Evolutionary conservation across 2,888 invertebrate species (phyloP), one percentile per base, ranked within the genome.

Genomic region (Trilocha varians): DNA sequence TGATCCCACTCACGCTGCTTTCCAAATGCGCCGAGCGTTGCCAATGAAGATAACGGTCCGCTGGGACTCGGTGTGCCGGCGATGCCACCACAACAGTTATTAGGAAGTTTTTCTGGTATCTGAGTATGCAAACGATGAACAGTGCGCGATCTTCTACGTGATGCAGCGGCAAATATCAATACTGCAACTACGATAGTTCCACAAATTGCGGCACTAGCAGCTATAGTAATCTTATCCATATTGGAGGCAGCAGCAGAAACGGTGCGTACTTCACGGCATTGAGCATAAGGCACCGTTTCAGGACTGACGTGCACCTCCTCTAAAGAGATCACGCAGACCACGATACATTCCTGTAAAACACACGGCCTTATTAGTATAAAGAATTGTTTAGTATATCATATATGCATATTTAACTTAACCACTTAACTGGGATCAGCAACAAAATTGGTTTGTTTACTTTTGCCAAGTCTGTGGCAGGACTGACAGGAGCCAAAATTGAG

Each of bases 141-240:
- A 65, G 94, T 93, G 53, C 92, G 88, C 6, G 93, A 91, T 44
- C 94, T 88, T 49, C 94, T 89, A 47, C 92, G 89, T 54, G 94
- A 94, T 15, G 96, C 95, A 38, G 95, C 94, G 41, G 96, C 92
- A 74, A 97, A 96, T 52, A 96, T 91, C 54, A 96, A 91, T 43
- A 96, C 95, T 0, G 96, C 96, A 36, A 96, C 91, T 45, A 96
- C 93, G 57, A 97, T 95, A 34, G 96, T 96, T 34, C 94, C 95
- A 74, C 96, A 96, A 65, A 97, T 96, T 43, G 96, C 96, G 14
- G 96, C 96, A 65, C 95, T 95, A 3, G 96, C 96, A 16, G 94
- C 96, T 62, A 97, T 97, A 40, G 97, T 96, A 64, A 97, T 95
- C 78, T 96, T 96, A 83, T 97, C 97, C 94, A 96, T 95, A 79